phyloP scores from a whole-genome alignment of 1,140 invertebrate genomes.

The Himalopsyche phryganea region DNA sequence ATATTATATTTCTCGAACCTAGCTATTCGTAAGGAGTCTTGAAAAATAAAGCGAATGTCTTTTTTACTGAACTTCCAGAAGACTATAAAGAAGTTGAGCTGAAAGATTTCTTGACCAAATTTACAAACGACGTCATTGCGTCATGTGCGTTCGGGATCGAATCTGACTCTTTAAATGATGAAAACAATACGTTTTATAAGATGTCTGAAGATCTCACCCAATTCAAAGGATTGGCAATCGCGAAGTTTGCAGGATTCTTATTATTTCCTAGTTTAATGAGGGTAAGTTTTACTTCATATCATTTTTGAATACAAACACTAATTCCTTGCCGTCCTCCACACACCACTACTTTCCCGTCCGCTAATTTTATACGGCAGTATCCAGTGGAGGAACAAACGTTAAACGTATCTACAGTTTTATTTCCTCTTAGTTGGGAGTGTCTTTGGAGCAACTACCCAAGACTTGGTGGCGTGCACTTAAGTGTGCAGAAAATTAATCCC shows the following conservation, averaged over 20 bases:
- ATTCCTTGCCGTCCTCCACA: not conserved
- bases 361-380: too few species aligned
- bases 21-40: too few species aligned
- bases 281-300: too few species aligned
- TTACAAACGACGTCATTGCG: slow-evolving; percentile 46
- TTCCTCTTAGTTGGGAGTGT: too few species aligned
- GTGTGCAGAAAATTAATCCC: too few species aligned
- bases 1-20: too few species aligned
- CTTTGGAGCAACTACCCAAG: too few species aligned
- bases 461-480: too few species aligned
- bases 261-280: slow-evolving; percentile 8
- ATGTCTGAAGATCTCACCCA: slow-evolving; percentile 3
- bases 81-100: slow-evolving; percentile 34
- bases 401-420: too few species aligned
- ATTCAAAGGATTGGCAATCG: not conserved
- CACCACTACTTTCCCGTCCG: too few species aligned
- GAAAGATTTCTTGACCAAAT: slow-evolving; percentile 41
- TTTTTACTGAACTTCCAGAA: not conserved
- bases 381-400: too few species aligned
- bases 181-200: slow-evolving; percentile 38
- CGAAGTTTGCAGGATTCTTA: not conserved
- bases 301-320: not conserved
- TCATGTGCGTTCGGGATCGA: slow-evolving; percentile 41
- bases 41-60: too few species aligned
- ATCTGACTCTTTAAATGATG: slow-evolving; percentile 35